Percentiles rank a stretch among this genome's conserved stretches.
These are phyloP conservation scores for Acronicta leporina DNA, from an alignment of 2,888 invertebrate genomes.

Conservation along the genomic window DNA sequence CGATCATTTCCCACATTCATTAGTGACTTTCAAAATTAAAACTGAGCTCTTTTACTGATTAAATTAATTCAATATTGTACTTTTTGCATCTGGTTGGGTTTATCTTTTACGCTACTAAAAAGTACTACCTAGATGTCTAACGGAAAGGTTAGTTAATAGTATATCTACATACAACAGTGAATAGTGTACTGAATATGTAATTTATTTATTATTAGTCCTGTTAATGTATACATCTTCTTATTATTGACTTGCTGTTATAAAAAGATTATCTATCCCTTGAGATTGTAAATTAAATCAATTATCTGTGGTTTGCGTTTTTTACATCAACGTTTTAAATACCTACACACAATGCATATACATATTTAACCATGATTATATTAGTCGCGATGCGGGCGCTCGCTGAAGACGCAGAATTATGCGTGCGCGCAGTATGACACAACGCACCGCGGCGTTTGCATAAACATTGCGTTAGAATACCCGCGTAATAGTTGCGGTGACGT, in stretches of 20 bases:
- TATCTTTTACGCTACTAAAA: no score
- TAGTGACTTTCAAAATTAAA: conserved; percentile 7
- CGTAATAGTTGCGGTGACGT: conserved; percentile 37
- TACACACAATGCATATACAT: conserved; percentile 46
- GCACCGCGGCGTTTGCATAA: conserved; percentile 49
- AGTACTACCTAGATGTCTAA: no score
- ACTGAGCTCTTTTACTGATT: conserved; percentile 10
- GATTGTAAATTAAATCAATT: not conserved
- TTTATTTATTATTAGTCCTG: no score
- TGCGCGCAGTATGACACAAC: conserved; percentile 28
- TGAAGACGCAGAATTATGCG: conserved; percentile 32
- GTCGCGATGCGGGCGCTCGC: conserved; percentile 40
- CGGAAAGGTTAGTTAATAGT: no score
- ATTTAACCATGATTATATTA: conserved; percentile 28
- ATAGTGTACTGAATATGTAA: no score
- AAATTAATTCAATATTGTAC: not conserved
- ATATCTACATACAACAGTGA: no score
- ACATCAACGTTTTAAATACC: conserved; percentile 26
- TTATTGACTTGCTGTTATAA: not conserved
- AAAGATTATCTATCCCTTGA: not conserved
- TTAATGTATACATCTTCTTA: no score
- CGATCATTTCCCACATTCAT: conserved; percentile 10
- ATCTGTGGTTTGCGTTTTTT: conserved; percentile 8
- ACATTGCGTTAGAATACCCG: conserved; percentile 43
- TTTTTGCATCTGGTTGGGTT: not conserved